These are phyloP conservation scores for Saguinus midas DNA, from an alignment of 2,113 vertebrate species.

Conservation along the genomic window DNA sequence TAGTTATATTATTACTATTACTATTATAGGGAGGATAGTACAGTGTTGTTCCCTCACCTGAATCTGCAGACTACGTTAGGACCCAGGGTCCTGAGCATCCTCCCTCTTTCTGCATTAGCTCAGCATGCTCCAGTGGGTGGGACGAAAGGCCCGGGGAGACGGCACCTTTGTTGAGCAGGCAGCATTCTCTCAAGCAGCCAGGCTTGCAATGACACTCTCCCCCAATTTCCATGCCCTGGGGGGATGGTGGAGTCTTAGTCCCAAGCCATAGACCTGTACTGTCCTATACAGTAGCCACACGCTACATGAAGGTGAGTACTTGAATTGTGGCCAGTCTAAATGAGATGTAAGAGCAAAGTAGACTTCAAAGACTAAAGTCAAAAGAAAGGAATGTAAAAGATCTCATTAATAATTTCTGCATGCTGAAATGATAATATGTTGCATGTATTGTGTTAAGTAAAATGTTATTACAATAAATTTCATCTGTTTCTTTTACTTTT, in stretches of 20 bases:
- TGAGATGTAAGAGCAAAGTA: not conserved
- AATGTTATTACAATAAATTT: not conserved
- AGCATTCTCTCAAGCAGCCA: not conserved
- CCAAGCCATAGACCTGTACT: not conserved
- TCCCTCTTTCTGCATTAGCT: not conserved
- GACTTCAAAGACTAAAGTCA: not conserved
- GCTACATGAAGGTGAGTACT: not conserved
- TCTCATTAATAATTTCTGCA: not conserved
- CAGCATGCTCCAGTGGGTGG: not conserved
- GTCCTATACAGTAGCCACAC: rapidly evolving
- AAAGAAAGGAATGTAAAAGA: not conserved
- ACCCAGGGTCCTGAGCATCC: rapidly evolving
- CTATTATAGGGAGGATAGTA: not conserved
- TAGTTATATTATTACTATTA: not conserved
- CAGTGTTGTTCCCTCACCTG: not conserved
- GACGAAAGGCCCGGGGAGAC: rapidly evolving
- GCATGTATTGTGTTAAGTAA: not conserved
- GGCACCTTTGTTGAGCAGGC: not conserved
- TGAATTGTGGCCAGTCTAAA: not conserved
- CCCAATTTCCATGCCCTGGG: too few species aligned
- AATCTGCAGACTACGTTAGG: not conserved
- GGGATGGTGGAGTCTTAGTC: rapidly evolving
- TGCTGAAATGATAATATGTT: not conserved
- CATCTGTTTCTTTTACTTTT: not conserved
- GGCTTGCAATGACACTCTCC: not conserved